phyloP scores from a whole-genome alignment of 2,113 vertebrate species.

The Hydrochoerus hydrochaeris region DNA sequence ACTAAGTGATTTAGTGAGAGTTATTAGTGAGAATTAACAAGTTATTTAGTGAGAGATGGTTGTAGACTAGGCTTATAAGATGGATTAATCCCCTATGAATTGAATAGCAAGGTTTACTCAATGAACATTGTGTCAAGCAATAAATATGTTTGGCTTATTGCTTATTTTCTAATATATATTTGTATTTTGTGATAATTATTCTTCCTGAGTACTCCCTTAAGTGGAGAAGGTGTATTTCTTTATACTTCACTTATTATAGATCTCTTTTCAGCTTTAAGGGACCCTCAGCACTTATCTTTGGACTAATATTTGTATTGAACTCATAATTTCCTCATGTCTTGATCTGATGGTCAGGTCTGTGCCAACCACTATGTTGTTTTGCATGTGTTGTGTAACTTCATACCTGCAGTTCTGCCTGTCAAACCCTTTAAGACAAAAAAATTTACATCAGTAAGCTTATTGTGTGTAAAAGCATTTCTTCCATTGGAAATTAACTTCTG shows the following conservation, averaged over 20 bases:
- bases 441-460: not conserved
- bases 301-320: not conserved
- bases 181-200: not conserved
- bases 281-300: not conserved
- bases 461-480: constrained; percentile 27
- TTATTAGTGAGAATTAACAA: not conserved
- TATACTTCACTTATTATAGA: not conserved
- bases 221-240: not conserved
- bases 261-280: not conserved
- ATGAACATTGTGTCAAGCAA: not conserved
- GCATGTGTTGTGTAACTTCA: not conserved
- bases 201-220: not conserved
- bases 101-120: not conserved
- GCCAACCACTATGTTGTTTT: not conserved
- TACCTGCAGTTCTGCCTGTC: not conserved
- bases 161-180: not conserved
- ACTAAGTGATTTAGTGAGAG: not conserved
- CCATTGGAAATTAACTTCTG: constrained; percentile 18
- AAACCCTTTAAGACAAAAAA: not conserved
- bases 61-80: not conserved
- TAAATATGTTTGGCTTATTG: not conserved
- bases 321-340: constrained; percentile 24
- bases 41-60: not conserved
- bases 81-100: not conserved
- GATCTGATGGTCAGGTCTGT: not conserved